These are phyloP conservation scores for Junonia oenone DNA, from an alignment of 2,888 invertebrate species.

Conservation along the genomic window DNA sequence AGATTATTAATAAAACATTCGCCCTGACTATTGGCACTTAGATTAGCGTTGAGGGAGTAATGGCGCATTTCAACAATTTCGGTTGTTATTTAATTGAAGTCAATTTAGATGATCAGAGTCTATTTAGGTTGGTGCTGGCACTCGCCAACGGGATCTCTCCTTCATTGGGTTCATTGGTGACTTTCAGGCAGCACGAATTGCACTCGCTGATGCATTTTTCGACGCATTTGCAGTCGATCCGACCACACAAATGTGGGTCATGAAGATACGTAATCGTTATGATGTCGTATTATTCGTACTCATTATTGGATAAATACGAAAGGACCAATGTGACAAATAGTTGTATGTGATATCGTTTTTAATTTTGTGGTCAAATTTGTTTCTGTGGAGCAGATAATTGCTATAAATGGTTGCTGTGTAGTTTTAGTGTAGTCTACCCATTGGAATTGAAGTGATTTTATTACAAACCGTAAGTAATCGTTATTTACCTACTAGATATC, in stretches of 20 bases:
- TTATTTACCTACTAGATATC: not conserved
- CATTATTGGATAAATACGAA: not conserved
- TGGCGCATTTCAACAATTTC: conserved; percentile 80
- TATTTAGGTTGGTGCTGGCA: conserved; percentile 80
- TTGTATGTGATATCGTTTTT: not conserved
- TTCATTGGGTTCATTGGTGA: conserved; percentile 80
- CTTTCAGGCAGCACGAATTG: conserved; percentile 80
- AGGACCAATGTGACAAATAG: not conserved
- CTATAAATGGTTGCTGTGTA: not conserved
- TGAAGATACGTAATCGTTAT: conserved; percentile 25
- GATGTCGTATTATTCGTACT: not conserved
- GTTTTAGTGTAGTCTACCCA: not conserved
- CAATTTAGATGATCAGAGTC: conserved; percentile 81
- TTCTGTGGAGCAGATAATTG: not conserved
- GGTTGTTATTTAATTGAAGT: conserved; percentile 81
- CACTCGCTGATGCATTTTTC: conserved; percentile 75
- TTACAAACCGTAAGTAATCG: not conserved
- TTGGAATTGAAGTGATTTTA: not conserved
- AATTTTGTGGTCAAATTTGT: not conserved
- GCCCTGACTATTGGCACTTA: conserved; percentile 79
- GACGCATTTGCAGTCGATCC: conserved; percentile 57
- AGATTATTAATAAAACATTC: conserved; percentile 78
- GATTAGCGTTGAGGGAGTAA: conserved; percentile 78
- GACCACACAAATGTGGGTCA: conserved; percentile 41
- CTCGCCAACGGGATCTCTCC: conserved; percentile 77